Conservation (phyloP, 2,797 vertebrate genomes). For the Toxotes lorentzi region DNA sequence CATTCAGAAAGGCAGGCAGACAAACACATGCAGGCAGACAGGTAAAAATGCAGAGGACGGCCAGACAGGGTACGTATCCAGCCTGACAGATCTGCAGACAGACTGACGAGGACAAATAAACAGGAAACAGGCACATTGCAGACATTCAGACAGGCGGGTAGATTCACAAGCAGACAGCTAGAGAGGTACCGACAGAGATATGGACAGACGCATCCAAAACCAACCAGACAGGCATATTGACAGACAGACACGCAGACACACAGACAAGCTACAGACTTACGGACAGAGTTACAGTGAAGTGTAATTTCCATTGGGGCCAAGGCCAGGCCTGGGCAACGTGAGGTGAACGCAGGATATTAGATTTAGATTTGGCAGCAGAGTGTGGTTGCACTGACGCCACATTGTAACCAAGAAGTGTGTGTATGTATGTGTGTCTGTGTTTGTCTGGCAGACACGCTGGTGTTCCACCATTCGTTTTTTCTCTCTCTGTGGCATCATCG, state of each 20-base stretch:
- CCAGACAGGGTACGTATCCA: slow-evolving; percentile 33
- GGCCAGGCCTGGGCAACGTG: slow-evolving; percentile 70
- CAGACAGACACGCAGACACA: slow-evolving; percentile 45
- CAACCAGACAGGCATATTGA: slow-evolving; percentile 61
- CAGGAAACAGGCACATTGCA: slow-evolving; percentile 37
- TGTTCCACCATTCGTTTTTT: slow-evolving; percentile 61
- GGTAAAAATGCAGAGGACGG: slow-evolving; percentile 41
- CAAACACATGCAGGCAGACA: slow-evolving; percentile 26
- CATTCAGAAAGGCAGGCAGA: slow-evolving; percentile 18
- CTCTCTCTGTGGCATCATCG: slow-evolving; percentile 59
- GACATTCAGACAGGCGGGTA: slow-evolving; percentile 53
- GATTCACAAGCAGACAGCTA: slow-evolving; percentile 58
- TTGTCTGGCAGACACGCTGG: slow-evolving; percentile 55
- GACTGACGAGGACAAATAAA: slow-evolving; percentile 61
- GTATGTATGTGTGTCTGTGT: slow-evolving; percentile 41
- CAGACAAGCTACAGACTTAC: slow-evolving; percentile 61
- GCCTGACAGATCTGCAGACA: slow-evolving; percentile 51
- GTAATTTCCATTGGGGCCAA: slow-evolving; percentile 78
- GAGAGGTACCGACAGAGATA: slow-evolving; percentile 65
- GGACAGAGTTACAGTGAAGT: slow-evolving; percentile 76
- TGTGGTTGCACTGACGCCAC: slow-evolving; percentile 76
- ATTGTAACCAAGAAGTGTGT: slow-evolving; percentile 78
- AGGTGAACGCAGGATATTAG: slow-evolving; percentile 80
- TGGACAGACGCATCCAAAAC: slow-evolving; percentile 6
- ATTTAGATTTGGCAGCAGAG: slow-evolving; percentile 79